Conservation (phyloP, 2,797 vertebrate species). For the Lacerta bilineata region DNA sequence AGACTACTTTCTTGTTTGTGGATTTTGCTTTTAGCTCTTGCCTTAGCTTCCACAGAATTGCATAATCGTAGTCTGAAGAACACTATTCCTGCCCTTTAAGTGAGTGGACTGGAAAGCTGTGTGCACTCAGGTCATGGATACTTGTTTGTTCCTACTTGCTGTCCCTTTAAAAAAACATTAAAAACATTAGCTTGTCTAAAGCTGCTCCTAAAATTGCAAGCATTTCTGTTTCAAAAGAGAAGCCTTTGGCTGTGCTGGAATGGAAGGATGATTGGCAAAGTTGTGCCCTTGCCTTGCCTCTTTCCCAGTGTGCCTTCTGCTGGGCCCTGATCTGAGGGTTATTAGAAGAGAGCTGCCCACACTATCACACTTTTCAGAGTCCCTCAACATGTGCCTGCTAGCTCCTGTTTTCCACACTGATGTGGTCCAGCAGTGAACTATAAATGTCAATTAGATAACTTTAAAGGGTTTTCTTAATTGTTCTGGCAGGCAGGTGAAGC, state of each 20-base stretch:
- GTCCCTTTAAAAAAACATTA: background rate
- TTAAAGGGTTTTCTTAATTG: slow-evolving; percentile 4
- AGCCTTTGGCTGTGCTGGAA: background rate
- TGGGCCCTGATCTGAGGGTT: background rate
- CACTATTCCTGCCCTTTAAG: background rate
- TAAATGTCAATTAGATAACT: slow-evolving; percentile 21
- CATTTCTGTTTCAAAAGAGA: background rate
- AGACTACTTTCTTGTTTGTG: background rate
- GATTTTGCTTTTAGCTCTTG: background rate
- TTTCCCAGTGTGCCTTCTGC: background rate
- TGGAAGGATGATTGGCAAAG: background rate
- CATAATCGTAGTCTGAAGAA: background rate
- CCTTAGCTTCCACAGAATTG: background rate
- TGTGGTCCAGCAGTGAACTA: slow-evolving; percentile 11
- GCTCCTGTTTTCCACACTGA: slow-evolving; percentile 2
- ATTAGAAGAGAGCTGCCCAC: background rate
- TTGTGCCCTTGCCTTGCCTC: background rate
- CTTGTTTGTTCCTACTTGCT: background rate
- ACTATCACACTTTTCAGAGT: background rate
- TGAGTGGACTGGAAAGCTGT: background rate
- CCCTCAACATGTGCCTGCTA: background rate
- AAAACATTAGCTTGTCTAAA: background rate
- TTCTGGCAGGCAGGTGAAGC: background rate
- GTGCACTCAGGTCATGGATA: background rate
- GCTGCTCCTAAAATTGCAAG: background rate